phyloP scores from a whole-genome alignment of 2,113 vertebrate genomes.

The Thalassoma bifasciatum region DNA sequence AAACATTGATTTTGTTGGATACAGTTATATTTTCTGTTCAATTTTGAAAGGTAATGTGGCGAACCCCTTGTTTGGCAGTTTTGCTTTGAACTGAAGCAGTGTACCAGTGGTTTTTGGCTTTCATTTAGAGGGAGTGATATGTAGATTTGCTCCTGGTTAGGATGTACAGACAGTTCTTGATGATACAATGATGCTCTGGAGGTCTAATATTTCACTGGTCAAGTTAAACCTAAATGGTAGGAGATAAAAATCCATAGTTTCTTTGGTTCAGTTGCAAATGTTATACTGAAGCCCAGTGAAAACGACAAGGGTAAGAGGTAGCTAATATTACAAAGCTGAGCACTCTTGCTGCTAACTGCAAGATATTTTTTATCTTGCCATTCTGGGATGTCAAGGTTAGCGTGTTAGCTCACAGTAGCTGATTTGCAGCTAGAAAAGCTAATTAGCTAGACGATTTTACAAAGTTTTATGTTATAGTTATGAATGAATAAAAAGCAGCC shows the following conservation, averaged over 20 bases:
- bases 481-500: constrained; percentile 24
- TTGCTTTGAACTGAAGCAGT: background rate
- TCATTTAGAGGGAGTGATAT: background rate
- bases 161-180: constrained; percentile 16
- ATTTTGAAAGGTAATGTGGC: too few relatives aligned
- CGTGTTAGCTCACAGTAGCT: constrained; percentile 4
- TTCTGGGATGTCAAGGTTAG: constrained; percentile 23
- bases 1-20: constrained; percentile 1
- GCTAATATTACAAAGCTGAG: constrained; percentile 59
- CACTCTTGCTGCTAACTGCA: constrained; percentile 56
- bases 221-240: constrained; percentile 51
- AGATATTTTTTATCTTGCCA: constrained; percentile 20
- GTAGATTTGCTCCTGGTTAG: constrained; percentile 4
- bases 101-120: background rate
- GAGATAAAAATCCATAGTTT: constrained; percentile 48
- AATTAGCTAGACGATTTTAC: constrained; percentile 4
- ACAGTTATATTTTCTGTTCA: too few relatives aligned
- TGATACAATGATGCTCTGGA: constrained; percentile 57
- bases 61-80: background rate
- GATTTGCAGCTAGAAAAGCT: constrained; percentile 1
- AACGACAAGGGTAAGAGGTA: constrained; percentile 73
- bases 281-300: constrained; percentile 66
- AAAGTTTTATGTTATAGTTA: constrained; percentile 11
- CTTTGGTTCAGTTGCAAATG: constrained; percentile 41
- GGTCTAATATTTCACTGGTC: constrained; percentile 46